Conservation (phyloP, 2,888 invertebrate species). For the Linhomoeus sp. region DNA sequence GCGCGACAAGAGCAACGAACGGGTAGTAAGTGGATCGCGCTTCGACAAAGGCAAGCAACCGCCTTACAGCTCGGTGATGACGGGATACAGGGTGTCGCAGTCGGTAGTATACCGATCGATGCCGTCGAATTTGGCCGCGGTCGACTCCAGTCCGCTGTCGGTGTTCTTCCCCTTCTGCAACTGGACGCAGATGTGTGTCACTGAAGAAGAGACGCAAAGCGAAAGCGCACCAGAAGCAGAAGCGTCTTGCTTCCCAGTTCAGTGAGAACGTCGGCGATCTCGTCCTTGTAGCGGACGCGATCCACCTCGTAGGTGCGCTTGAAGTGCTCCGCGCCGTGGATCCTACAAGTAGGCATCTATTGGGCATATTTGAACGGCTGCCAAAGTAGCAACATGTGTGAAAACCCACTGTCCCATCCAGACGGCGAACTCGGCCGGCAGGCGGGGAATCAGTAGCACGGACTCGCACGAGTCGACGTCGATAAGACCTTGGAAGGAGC, state of each 20-base stretch:
- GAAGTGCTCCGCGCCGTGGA: slow-evolving; percentile 50
- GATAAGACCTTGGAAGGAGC: slow-evolving; percentile 52
- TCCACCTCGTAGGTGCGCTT: slow-evolving; percentile 59
- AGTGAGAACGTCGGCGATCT: slow-evolving; percentile 44
- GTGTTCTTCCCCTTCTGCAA: slow-evolving; percentile 57
- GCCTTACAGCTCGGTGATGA: slow-evolving; percentile 65
- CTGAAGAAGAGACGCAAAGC: not conserved
- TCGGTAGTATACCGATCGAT: slow-evolving; percentile 52
- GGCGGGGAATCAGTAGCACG: slow-evolving; percentile 60
- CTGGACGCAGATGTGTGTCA: not conserved
- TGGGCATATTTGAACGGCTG: slow-evolving; percentile 65
- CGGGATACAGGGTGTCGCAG: slow-evolving; percentile 50
- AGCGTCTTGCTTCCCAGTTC: slow-evolving; percentile 36
- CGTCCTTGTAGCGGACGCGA: slow-evolving; percentile 40
- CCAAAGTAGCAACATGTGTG: slow-evolving; percentile 69
- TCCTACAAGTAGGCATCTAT: slow-evolving; percentile 62
- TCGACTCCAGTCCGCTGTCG: slow-evolving; percentile 61
- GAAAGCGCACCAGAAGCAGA: slow-evolving; percentile 46
- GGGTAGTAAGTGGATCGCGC: too few relatives aligned
- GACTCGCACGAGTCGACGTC: slow-evolving; percentile 34
- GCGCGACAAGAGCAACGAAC: slow-evolving; percentile 22
- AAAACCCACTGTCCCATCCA: slow-evolving; percentile 66
- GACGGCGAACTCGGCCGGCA: slow-evolving; percentile 64
- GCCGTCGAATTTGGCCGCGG: slow-evolving; percentile 62
- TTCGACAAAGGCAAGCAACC: too few relatives aligned